Evolutionary conservation across 2,113 vertebrate genomes (phyloP), one percentile per base, ranked within the genome.

Genomic region (Sula dactylatra): DNA sequence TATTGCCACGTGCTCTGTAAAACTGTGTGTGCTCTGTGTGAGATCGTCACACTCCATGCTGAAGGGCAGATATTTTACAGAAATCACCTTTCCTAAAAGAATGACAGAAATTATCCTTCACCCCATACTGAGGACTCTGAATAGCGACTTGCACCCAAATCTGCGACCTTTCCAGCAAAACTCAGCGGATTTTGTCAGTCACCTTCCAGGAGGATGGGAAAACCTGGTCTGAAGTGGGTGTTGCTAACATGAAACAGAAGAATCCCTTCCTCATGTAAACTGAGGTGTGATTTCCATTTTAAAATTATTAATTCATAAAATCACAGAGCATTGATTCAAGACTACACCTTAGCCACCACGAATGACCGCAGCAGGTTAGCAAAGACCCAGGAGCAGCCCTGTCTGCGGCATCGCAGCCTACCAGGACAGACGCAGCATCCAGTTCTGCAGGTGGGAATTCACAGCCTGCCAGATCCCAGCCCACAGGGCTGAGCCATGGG

Each of bases 341-440:
- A 52, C 32, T 13, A 34, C 21, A 49, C 26, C 36, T 47, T 2
- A 66, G 26, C 29, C 50, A 66, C 7, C 40, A 52, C 0, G 1
- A 77, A 72, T 0, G 0, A 59, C 32, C 2, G 8, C 36, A n/a
- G 55, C 4, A 79, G 45, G 32, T 45, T 32, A 82, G 50, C 6
- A 2, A 54, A 89, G 52, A 40, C 18, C 11, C 84, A 76, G 42
- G 21, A 56, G 45, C 52, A 70, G 61, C 71, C 29, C 45, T 18
- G 16, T 32, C 36, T 40, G 13, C 26, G 61, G 17, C 59, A 24
- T 7, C 14, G 1, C 38, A 83, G 55, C 3, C 40, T 40, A 31
- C 7, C 45, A 31, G 20, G 21, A n/a, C 14, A 40, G 45, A 31
- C 2, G 5, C 1, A 4, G 36, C 1, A 0, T 24, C 36, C 29